Percentiles rank a stretch among this genome's conserved stretches.
Conservation (phyloP, 2,797 vertebrate species). For the Labeo calbasu region DNA sequence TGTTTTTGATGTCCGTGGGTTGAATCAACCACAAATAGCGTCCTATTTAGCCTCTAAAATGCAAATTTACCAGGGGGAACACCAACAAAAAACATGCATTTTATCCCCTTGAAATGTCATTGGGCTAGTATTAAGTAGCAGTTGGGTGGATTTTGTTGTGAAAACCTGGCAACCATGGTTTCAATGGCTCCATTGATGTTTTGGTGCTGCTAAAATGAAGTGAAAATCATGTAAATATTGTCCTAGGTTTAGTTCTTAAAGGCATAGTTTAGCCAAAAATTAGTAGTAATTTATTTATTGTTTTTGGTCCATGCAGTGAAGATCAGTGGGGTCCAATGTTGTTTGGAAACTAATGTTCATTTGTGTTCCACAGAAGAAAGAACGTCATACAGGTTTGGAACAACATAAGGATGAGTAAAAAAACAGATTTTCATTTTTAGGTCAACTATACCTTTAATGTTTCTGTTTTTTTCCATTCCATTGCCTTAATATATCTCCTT, state of each 20-base stretch:
- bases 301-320: not conserved
- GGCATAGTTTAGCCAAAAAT: not conserved
- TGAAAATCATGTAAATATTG: not conserved
- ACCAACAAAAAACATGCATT: too few species aligned
- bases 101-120: too few species aligned
- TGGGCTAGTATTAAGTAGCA: too few species aligned
- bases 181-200: not conserved
- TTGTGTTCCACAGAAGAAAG: not conserved
- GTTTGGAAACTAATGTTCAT: not conserved
- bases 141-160: too few species aligned
- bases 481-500: not conserved
- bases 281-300: not conserved
- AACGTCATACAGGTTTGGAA: not conserved
- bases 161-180: too few species aligned
- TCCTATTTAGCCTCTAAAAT: too few species aligned
- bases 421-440: not conserved
- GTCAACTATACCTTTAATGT: not conserved
- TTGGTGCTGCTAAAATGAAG: not conserved
- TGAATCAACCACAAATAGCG: too few species aligned
- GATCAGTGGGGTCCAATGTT: not conserved
- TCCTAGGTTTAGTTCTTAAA: not conserved
- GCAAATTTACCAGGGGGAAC: too few species aligned
- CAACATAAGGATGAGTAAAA: not conserved
- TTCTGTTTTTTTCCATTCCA: not conserved
- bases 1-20: too few species aligned